Evolutionary conservation across 64 coral and sea anemone species (phyloP).

Genomic region (Stichodactyla helianthus): DNA sequence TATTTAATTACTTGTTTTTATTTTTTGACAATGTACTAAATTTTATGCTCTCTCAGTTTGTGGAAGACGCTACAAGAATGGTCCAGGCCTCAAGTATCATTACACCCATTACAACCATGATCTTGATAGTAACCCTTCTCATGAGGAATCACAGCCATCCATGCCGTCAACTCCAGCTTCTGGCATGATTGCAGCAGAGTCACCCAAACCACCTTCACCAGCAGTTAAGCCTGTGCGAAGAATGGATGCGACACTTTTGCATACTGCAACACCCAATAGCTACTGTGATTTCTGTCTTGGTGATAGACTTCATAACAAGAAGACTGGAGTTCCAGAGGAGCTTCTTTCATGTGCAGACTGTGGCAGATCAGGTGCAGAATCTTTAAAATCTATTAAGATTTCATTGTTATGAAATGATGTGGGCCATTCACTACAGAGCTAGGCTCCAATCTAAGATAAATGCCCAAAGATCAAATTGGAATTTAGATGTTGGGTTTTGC

Average conservation of each 20-base stretch:
- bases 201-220: conserved; percentile 47
- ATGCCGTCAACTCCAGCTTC: conserved; percentile 50
- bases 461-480: no score
- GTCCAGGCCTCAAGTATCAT: conserved; percentile 94
- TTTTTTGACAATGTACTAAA: neutral
- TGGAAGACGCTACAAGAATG: conserved; percentile 97
- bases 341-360: conserved; percentile 94
- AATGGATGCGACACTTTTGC: conserved; percentile 19
- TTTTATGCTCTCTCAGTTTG: conserved; percentile 61
- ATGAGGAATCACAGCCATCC: conserved; percentile 38
- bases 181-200: conserved; percentile 28
- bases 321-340: conserved; percentile 77
- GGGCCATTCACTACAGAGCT: no score
- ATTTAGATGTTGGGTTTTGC: no score
- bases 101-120: conserved; percentile 97
- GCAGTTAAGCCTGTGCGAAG: conserved; percentile 21
- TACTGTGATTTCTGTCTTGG: conserved; percentile 98
- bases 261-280: conserved; percentile 70
- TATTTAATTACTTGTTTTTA: neutral
- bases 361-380: conserved; percentile 80
- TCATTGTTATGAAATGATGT: no score
- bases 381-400: neutral
- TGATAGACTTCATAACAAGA: conserved; percentile 85
- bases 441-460: no score
- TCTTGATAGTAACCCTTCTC: conserved; percentile 31